Conservation (phyloP, 2,888 invertebrate species). For the Phyto melanocephala region DNA sequence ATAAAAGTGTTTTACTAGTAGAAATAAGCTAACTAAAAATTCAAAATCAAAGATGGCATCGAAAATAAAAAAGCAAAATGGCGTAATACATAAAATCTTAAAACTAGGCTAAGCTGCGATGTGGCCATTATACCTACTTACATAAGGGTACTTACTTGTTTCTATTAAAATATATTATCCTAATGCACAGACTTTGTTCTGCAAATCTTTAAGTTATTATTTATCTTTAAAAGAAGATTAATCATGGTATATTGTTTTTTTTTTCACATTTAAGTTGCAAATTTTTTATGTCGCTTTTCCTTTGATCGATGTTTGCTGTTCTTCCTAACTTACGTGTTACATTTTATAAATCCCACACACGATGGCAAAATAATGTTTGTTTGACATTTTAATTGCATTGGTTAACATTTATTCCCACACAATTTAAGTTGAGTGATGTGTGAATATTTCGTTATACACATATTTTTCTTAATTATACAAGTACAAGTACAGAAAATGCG, state of each 20-base stretch:
- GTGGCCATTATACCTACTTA: no score
- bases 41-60: no score
- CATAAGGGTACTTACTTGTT: no score
- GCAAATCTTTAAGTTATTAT: no score
- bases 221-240: no score
- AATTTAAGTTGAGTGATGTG: slow-evolving; percentile 33
- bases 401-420: slow-evolving; percentile 28
- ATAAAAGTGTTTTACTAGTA: no score
- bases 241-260: background rate
- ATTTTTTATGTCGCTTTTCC: background rate
- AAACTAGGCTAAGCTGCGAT: no score
- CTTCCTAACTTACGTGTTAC: background rate
- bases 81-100: no score
- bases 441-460: slow-evolving; percentile 21
- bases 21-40: no score
- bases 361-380: background rate
- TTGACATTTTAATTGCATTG: slow-evolving; percentile 30
- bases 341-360: slow-evolving; percentile 17
- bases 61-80: no score
- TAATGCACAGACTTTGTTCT: no score
- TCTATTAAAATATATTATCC: no score
- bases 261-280: background rate
- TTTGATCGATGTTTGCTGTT: background rate
- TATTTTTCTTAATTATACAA: background rate
- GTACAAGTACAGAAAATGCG: background rate